Base-by-base conservation (phyloP, 2,888 invertebrate species). In the Acanthosoma haemorrhoidale region DNA sequence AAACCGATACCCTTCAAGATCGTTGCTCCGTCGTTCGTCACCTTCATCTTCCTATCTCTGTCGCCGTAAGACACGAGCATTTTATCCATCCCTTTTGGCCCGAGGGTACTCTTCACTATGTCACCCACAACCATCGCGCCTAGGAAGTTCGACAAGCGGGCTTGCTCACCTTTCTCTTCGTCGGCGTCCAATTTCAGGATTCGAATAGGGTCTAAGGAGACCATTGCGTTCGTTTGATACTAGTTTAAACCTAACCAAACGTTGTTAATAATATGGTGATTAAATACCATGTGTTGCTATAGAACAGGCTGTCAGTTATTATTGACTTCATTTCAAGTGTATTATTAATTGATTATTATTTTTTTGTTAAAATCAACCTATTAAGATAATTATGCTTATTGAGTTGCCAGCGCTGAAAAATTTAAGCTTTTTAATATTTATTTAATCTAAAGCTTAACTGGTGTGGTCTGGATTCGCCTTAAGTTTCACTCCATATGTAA, bases 61-160 rank as follows among this genome's bases (percentile, higher is more conserved):
- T 93, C 86, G 1, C 94, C 94, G 75, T 85, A 84, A 1, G 92
- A 86, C 15, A 94, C 89, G 29, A 94, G 82, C 73, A 94, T 92
- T 41, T 73, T 73, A 38, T 73, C 73, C 73, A 73, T 73, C 15
- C 73, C 73, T 83, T 99, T 99, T 0, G 99, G 99, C 3, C 99
- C 99, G 31, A 99, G 84, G 4, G 99, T 99, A 76, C 94, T 96
- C 81, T 97, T 99, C 0, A 99, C 93, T 75, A 99, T 84, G 81
- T 99, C 99, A 34, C 99, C 99, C 77, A 99, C 94, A 13, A 98
- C 97, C 77, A 97, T 98, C 25, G 98, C 98, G 67, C 99, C 99
- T 75, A 98, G 91, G 80, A 99, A 99, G 76, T 94, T 94, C 72
- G 97, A 97, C 83, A 99, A 84, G 71, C 99, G 90, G 77, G 99